phyloP scores from a whole-genome alignment of 2,888 invertebrate genomes.

The Athrips mouffetella region DNA sequence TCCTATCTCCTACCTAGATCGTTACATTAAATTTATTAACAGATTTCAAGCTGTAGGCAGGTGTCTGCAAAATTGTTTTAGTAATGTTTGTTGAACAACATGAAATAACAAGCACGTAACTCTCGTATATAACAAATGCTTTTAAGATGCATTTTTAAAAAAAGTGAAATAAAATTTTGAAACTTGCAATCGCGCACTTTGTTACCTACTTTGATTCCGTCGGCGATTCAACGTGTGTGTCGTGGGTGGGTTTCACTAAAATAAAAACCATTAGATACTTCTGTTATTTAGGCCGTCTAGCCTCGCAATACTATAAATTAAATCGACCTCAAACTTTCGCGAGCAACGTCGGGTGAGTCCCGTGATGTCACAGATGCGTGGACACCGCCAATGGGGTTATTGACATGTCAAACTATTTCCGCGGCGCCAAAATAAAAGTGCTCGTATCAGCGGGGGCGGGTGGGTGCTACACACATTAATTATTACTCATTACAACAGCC shows the following conservation, averaged over 20 bases:
- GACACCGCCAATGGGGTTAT: constrained; percentile 71
- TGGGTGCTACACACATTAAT: constrained; percentile 39
- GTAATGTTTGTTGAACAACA: too few relatives aligned
- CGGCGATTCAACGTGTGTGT: too few relatives aligned
- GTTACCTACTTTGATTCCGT: constrained; percentile 21
- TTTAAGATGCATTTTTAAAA: too few relatives aligned
- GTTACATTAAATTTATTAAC: constrained; percentile 34
- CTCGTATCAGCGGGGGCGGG: constrained; percentile 55
- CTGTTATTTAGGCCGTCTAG: constrained; percentile 49
- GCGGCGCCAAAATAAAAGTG: constrained; percentile 73
- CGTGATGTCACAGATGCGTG: constrained; percentile 65
- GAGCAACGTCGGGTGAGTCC: constrained; percentile 55
- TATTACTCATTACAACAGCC: constrained; percentile 33
- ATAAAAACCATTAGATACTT: constrained; percentile 42
- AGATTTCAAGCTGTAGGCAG: too few relatives aligned
- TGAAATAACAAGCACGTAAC: too few relatives aligned
- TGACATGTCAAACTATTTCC: constrained; percentile 75
- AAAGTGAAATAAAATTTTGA: too few relatives aligned
- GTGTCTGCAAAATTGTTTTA: too few relatives aligned
- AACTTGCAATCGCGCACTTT: constrained; percentile 21
- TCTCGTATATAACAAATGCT: too few relatives aligned
- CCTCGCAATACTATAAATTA: constrained; percentile 56
- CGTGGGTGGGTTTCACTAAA: constrained; percentile 37
- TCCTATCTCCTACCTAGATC: too few relatives aligned
- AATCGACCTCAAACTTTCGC: constrained; percentile 67